These are phyloP conservation scores for Hedya salicella DNA, from an alignment of 2,888 invertebrate genomes.

Conservation along the genomic window DNA sequence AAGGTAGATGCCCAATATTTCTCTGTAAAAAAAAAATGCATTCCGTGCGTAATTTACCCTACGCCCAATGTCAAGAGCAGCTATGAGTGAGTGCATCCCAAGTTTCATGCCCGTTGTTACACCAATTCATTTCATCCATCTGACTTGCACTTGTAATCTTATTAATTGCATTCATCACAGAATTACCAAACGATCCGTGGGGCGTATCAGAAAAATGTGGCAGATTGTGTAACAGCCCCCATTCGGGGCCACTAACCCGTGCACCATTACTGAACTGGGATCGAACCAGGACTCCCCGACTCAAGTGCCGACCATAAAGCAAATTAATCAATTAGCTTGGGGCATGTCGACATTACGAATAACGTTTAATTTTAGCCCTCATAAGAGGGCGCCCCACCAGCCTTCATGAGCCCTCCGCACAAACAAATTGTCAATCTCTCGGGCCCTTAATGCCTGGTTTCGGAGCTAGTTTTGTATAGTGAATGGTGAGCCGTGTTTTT, in stretches of 20 bases:
- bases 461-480: slow-evolving; percentile 31
- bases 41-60: neutral
- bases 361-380: slow-evolving; percentile 81
- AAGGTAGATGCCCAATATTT: too few species aligned
- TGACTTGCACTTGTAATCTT: slow-evolving; percentile 26
- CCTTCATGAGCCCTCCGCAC: slow-evolving; percentile 27
- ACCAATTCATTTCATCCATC: slow-evolving; percentile 27
- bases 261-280: slow-evolving; percentile 71
- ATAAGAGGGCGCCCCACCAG: slow-evolving; percentile 51
- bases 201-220: slow-evolving; percentile 71
- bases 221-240: slow-evolving; percentile 80
- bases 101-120: neutral
- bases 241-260: slow-evolving; percentile 75
- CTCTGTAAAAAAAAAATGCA: too few species aligned
- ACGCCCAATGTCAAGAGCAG: slow-evolving; percentile 16
- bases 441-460: slow-evolving; percentile 29
- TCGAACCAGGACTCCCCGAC: slow-evolving; percentile 65
- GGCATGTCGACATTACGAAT: slow-evolving; percentile 83
- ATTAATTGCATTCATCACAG: slow-evolving; percentile 39
- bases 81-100: slow-evolving; percentile 11
- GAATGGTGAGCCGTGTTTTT: slow-evolving; percentile 51
- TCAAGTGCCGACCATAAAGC: slow-evolving; percentile 83
- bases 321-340: slow-evolving; percentile 84
- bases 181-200: slow-evolving; percentile 46
- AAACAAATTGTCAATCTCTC: slow-evolving; percentile 10